A percentile compares a stretch with the other conserved stretches of the same genome.
Evolutionary conservation across 2,113 vertebrate species (phyloP).

Genomic region (Triplophysa siluroides): DNA sequence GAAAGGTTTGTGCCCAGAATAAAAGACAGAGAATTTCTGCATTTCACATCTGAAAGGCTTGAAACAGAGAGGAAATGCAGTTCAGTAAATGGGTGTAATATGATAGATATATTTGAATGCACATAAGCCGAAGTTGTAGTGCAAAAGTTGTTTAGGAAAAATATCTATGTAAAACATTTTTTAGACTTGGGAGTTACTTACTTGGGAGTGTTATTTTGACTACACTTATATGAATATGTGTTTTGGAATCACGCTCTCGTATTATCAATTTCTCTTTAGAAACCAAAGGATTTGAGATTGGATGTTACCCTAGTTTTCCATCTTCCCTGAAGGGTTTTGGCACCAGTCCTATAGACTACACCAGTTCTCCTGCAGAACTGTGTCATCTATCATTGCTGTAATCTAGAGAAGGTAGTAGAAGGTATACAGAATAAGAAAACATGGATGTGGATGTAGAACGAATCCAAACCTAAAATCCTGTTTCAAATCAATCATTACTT

Average conservation of each 20-base stretch:
- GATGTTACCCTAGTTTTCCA: conserved; percentile 44
- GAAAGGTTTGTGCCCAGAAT: conserved; percentile 69
- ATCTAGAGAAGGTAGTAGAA: conserved; percentile 37
- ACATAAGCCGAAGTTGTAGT: conserved; percentile 4
- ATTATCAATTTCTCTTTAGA: conserved; percentile 25
- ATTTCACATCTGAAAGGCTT: conserved; percentile 58
- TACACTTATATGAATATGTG: not conserved
- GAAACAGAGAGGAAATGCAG: conserved; percentile 47
- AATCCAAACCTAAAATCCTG: too few relatives aligned
- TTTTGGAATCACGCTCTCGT: conserved; percentile 13
- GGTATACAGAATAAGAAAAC: conserved; percentile 22
- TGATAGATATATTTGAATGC: conserved; percentile 29
- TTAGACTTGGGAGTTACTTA: not conserved
- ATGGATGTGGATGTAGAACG: conserved; percentile 3
- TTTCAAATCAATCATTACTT: too few relatives aligned
- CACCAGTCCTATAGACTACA: conserved; percentile 44
- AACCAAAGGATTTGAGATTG: conserved; percentile 28
- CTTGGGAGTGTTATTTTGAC: not conserved
- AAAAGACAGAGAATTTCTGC: conserved; percentile 63
- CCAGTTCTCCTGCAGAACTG: conserved; percentile 33
- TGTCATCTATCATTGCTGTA: conserved; percentile 48
- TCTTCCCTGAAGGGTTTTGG: conserved; percentile 45
- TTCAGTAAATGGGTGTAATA: conserved; percentile 2
- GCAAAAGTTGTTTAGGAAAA: too few relatives aligned
- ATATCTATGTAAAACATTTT: conserved; percentile 15